Percentiles rank a stretch among this genome's conserved stretches.
These are phyloP conservation scores for Collichthys lucidus DNA, from an alignment of 2,113 vertebrate genomes.

Conservation along the genomic window DNA sequence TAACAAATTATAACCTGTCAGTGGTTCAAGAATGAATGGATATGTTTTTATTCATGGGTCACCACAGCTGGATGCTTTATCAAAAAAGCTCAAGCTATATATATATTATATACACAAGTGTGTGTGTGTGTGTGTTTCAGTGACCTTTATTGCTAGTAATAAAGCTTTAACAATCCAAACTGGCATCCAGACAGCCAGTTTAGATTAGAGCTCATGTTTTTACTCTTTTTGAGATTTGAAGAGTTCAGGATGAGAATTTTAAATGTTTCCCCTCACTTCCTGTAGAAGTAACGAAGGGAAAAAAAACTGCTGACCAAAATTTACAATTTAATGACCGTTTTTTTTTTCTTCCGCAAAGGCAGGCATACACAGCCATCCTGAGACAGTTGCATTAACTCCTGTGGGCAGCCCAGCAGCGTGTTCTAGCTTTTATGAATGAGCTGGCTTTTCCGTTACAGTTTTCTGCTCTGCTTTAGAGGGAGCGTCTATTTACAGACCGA, in stretches of 20 bases:
- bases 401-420: neutral
- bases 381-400: slow-evolving; percentile 28
- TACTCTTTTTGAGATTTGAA: neutral
- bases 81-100: neutral
- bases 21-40: slow-evolving; percentile 3
- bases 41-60: slow-evolving; percentile 7
- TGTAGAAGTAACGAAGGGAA: neutral
- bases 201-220: neutral
- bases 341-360: slow-evolving; percentile 12
- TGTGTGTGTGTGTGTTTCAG: neutral
- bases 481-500: neutral
- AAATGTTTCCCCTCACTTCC: neutral
- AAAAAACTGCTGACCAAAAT: neutral
- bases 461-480: slow-evolving; percentile 6
- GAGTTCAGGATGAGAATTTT: slow-evolving; percentile 17
- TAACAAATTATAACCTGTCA: slow-evolving; percentile 30
- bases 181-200: neutral
- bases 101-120: no score
- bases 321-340: neutral
- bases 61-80: neutral
- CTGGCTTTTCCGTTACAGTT: slow-evolving; percentile 12
- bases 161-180: neutral
- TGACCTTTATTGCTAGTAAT: neutral
- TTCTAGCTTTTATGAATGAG: slow-evolving; percentile 39
- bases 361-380: neutral